Evolutionary conservation across 2,888 invertebrate genomes (phyloP), one percentile per base, ranked within the genome.

Genomic region (Halictus ligatus): DNA sequence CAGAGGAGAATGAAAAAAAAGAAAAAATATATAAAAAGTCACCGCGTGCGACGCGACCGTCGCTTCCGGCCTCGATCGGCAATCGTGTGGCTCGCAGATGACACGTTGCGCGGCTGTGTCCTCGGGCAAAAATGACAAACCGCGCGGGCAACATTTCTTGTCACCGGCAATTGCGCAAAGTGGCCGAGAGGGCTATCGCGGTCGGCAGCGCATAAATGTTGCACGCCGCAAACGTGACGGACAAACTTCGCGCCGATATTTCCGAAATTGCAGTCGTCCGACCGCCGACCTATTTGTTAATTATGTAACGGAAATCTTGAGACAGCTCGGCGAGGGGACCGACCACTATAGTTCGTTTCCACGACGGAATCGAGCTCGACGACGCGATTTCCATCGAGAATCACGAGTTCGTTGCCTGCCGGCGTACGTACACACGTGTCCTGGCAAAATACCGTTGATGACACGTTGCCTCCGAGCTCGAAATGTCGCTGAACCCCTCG

Each of bases 41-140:
- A 43, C 35, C 67, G 72, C 54, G 78, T 50, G 71, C 40, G 64
- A 60, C 60, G 78, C 75, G 73, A 50, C 80, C 79, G 84, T 78
- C 89, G 87, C 78, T 89, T 87, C 77, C 84, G 83, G 76, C 48
- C 73, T 69, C 71, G 78, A 86, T 69, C 75, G 69, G 60, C 73
- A 74, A 73, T 82, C 78, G 74, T 50, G 40, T 1, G 48, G 58
- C 18, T 48, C 46, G 75, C 73, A 74, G 83, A 87, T 87, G 71
- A 87, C 71, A 87, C 80, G 87, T 86, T 86, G 29, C 86, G 74
- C 67, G 29, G 73, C 78, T 76, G 54, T 73, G 83, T 75, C 78
- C 87, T 78, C 86, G 77, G 76, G 54, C 46, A 64, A 43, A 83
- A 83, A 78, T 81, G 69, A 81, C 87, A 76, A 72, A 60, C 75